phyloP scores from a whole-genome alignment of 1,140 invertebrate genomes.

The Parapsyche elsis region DNA sequence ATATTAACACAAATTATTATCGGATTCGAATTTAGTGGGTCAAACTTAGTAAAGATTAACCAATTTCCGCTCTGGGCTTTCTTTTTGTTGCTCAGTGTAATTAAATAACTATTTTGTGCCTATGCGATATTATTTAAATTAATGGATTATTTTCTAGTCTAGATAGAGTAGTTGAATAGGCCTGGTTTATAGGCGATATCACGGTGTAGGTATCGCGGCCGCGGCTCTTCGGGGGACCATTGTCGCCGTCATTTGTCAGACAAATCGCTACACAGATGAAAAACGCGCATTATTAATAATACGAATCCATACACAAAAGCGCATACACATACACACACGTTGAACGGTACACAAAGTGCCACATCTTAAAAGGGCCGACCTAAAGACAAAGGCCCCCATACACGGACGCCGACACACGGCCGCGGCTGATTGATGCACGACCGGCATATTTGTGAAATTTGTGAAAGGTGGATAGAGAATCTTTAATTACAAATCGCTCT shows the following conservation, averaged over 20 bases:
- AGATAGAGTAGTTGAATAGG: conserved; percentile 1
- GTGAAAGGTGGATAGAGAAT: conserved; percentile 17
- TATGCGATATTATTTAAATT: neutral
- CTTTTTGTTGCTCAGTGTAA: too few relatives aligned
- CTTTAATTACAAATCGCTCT: conserved; percentile 36
- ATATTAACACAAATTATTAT: too few relatives aligned
- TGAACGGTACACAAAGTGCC: conserved; percentile 34
- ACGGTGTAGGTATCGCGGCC: neutral
- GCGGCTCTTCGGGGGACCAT: conserved; percentile 25
- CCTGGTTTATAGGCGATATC: conserved; percentile 27
- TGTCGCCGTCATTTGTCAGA: conserved; percentile 54
- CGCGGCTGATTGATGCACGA: neutral
- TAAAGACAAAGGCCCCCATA: conserved; percentile 39
- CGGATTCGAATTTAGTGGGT: too few relatives aligned
- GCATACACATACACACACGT: neutral
- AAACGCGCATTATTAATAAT: conserved; percentile 53
- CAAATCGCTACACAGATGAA: conserved; percentile 54
- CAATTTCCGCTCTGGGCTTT: too few relatives aligned
- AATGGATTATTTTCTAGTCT: neutral
- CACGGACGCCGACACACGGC: neutral
- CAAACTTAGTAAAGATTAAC: too few relatives aligned
- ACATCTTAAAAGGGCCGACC: conserved; percentile 34
- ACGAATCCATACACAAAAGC: neutral
- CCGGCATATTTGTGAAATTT: conserved; percentile 26
- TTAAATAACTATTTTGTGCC: too few relatives aligned